Percentiles rank a stretch among this genome's conserved stretches.
Conservation (phyloP, 2,113 vertebrate genomes). For the Synodontis membranacea region DNA sequence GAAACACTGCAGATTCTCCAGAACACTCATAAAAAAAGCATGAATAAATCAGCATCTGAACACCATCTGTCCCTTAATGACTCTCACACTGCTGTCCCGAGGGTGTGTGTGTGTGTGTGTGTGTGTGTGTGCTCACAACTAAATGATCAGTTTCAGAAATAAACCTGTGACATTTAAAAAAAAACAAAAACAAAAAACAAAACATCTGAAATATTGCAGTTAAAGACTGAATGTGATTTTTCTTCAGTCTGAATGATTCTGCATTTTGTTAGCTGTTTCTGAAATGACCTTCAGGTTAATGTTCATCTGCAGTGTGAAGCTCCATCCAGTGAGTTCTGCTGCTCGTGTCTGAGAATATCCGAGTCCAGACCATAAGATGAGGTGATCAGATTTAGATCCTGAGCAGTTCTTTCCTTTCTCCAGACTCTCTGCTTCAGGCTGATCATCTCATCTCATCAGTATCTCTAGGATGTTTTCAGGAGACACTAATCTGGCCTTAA, state of each 20-base stretch:
- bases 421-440: neutral
- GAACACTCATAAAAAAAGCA: neutral
- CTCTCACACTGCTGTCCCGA: neutral
- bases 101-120: neutral
- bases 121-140: neutral
- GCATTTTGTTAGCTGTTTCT: too few relatives aligned
- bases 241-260: too few relatives aligned
- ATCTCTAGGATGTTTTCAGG: neutral
- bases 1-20: neutral
- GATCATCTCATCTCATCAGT: neutral
- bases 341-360: too few relatives aligned
- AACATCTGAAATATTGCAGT: too few relatives aligned
- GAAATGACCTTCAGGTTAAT: too few relatives aligned
- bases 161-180: too few relatives aligned
- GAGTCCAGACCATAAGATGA: too few relatives aligned
- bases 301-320: neutral
- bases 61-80: neutral
- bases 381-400: neutral
- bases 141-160: too few relatives aligned
- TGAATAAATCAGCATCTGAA: neutral
- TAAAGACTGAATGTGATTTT: too few relatives aligned
- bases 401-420: neutral
- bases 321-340: too few relatives aligned
- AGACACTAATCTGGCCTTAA: neutral
- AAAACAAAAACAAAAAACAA: too few relatives aligned